Evolutionary conservation across 2,797 vertebrate genomes (phyloP), one percentile per base, ranked within the genome.

Genomic region (Taenioides sp.): DNA sequence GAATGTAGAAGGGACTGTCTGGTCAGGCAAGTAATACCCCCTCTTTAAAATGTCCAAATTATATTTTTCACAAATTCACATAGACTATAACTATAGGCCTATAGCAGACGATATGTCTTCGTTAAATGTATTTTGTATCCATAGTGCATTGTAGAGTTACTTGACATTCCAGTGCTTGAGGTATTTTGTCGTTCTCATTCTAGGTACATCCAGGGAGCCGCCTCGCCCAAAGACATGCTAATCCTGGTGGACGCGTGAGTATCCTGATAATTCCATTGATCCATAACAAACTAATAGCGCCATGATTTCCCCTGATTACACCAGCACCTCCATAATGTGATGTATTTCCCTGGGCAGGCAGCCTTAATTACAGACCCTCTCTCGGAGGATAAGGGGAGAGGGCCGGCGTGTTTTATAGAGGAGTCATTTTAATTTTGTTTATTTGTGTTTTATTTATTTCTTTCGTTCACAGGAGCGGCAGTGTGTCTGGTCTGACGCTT

Each of bases 161-260:
- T 20, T 62, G 60, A 9, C 31, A 47, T 27, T 6, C 34, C 43
- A n/a, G 12, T 49, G 43, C 23, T 27, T 47, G 23, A 65, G 5
- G 14, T 47, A 7, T 65, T 65, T 3, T 49, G 23, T 65, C 75
- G 17, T 69, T 63, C 1, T 78, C n/a, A 62, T 58, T 81, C 25
- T 80, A 99, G 98, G 98, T 99, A 99, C 77, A 98, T 99, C 75
- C 98, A 99, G 91, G 98, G 98, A 84, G 98, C 98, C 43, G 97
- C 98, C 63, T 99, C 98, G 16, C 98, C 98, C 76, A 99, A 99
- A 93, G 97, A 99, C 75, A 99, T 99, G 97, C 94, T 99, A 65
- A 99, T 99, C 88, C 95, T 99, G 43, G 97, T 99, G 72, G 98
- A 99, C 70, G 97, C 98, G 98, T 99, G 91, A 98, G 98, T 92